Conservation (phyloP, 2,113 vertebrate genomes). For the Pterocles orientalis region DNA sequence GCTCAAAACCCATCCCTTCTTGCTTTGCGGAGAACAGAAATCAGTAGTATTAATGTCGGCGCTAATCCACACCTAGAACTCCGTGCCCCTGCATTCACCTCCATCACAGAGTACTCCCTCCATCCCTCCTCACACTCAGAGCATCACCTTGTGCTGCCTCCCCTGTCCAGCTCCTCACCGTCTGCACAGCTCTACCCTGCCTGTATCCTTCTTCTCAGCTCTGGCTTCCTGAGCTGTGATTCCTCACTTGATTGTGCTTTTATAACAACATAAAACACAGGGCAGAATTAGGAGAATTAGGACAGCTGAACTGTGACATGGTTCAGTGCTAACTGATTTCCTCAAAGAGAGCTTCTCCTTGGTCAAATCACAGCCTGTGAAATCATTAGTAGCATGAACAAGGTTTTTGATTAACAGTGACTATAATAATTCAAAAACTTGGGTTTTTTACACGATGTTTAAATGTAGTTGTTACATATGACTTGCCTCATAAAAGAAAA, state of each 20-base stretch:
- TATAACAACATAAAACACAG: neutral
- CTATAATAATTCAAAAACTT: neutral
- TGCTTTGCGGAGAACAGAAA: neutral
- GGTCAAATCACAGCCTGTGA: neutral
- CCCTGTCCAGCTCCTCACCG: neutral
- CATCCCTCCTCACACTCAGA: too few relatives aligned
- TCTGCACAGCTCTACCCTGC: neutral
- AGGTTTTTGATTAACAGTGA: neutral
- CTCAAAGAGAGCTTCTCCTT: neutral
- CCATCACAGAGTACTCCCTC: fast-evolving
- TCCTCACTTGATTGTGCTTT: neutral
- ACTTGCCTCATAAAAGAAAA: neutral
- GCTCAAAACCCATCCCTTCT: neutral
- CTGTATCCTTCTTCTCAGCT: neutral
- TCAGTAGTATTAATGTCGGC: fast-evolving
- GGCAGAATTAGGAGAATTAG: neutral
- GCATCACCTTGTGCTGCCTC: neutral
- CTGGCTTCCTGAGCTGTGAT: neutral
- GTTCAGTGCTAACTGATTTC: neutral
- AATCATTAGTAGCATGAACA: neutral
- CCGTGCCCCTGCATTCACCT: neutral
- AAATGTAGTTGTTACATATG: neutral
- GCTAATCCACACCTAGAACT: neutral
- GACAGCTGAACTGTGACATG: neutral
- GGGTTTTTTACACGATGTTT: neutral